These are phyloP conservation scores for Paratrypauchen microcephalus DNA, from an alignment of 2,797 vertebrate species.

Conservation along the genomic window DNA sequence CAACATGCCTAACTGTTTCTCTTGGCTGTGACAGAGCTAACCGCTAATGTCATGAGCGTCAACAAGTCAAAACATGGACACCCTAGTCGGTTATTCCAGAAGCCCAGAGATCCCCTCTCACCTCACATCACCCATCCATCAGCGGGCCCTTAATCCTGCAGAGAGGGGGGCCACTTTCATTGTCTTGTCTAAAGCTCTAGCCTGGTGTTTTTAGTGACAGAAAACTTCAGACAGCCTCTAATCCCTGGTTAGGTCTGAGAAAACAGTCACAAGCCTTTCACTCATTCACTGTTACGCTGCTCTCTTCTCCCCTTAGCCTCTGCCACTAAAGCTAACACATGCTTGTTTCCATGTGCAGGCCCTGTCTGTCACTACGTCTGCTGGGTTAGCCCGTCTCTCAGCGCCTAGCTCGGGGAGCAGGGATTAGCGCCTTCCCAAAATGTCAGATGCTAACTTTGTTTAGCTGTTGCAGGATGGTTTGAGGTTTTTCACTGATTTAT, in stretches of 20 bases:
- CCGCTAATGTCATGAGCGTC: not conserved
- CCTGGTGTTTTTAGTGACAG: not conserved
- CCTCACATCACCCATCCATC: not conserved
- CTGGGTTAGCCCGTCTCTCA: not conserved
- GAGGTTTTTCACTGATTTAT: not conserved
- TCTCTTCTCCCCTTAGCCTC: no score
- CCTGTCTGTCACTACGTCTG: not conserved
- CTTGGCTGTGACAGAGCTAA: not conserved
- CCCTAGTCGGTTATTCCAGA: not conserved
- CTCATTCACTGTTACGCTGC: not conserved
- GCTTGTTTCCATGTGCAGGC: not conserved
- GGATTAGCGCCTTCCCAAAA: slow-evolving; percentile 1
- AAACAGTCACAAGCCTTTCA: not conserved
- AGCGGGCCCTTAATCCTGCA: not conserved
- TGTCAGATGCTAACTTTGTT: not conserved
- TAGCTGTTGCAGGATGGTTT: no score
- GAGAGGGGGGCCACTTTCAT: not conserved
- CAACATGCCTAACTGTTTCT: not conserved
- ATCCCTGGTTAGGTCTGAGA: not conserved
- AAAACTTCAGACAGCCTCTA: not conserved
- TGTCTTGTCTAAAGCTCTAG: not conserved
- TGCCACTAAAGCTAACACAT: not conserved
- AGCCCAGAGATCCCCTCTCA: not conserved
- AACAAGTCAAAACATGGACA: not conserved
- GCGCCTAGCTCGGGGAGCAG: not conserved